phyloP scores from a whole-genome alignment of 2,113 vertebrate species.

The Sclerurus mexicanus region DNA sequence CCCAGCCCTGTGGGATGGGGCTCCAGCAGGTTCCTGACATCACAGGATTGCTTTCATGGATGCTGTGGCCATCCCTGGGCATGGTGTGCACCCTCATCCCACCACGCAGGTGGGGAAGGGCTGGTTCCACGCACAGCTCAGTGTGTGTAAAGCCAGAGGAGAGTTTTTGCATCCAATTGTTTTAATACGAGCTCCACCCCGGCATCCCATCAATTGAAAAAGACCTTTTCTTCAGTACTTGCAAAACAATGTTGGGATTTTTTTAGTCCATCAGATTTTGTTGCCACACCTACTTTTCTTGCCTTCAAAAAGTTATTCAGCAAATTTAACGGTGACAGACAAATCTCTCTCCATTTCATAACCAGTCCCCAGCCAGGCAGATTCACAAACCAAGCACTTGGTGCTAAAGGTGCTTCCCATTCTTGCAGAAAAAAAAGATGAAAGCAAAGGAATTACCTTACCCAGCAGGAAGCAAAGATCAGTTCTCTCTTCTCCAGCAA shows the following conservation, averaged over 20 bases:
- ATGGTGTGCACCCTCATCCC: not conserved
- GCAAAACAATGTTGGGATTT: not conserved
- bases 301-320: not conserved
- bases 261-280: not conserved
- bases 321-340: not conserved
- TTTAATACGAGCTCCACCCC: not conserved
- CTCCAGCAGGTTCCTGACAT: not conserved
- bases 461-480: not conserved
- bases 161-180: too few species aligned
- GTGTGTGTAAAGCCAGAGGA: accelerated
- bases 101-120: not conserved
- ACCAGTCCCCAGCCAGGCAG: not conserved
- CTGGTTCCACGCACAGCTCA: not conserved
- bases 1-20: accelerated
- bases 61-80: not conserved
- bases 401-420: not conserved
- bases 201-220: not conserved
- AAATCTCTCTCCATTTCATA: not conserved
- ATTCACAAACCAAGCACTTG: not conserved
- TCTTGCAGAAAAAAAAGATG: not conserved
- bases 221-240: accelerated
- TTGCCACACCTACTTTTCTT: not conserved
- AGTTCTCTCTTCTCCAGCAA: not conserved
- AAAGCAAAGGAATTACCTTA: not conserved
- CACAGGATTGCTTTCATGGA: not conserved